A percentile compares a stretch with the other conserved stretches of the same genome.
phyloP scores from a whole-genome alignment of 1,140 invertebrate species.

The Danaus plexippus region DNA sequence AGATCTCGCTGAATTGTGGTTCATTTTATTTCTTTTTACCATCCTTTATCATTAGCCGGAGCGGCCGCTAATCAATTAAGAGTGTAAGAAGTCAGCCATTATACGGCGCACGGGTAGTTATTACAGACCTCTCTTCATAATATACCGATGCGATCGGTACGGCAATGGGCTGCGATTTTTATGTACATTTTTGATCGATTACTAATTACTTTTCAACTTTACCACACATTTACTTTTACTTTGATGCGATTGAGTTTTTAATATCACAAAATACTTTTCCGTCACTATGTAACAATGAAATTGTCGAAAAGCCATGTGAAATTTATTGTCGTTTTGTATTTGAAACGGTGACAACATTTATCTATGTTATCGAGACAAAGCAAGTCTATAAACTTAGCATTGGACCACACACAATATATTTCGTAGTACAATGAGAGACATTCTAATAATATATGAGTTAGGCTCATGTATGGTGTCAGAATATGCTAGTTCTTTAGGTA shows the following conservation, averaged over 20 bases:
- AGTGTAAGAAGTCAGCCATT: slow-evolving; percentile 70
- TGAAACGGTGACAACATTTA: slow-evolving; percentile 62
- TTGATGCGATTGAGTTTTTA: neutral
- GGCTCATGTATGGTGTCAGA: slow-evolving; percentile 42
- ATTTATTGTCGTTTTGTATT: slow-evolving; percentile 57
- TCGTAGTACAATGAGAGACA: slow-evolving; percentile 53
- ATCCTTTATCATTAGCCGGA: slow-evolving; percentile 68
- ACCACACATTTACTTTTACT: slow-evolving; percentile 12
- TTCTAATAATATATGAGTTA: slow-evolving; percentile 61
- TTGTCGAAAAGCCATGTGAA: slow-evolving; percentile 53
- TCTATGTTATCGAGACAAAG: slow-evolving; percentile 69
- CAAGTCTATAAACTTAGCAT: slow-evolving; percentile 58
- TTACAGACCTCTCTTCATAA: slow-evolving; percentile 64
- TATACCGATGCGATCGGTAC: slow-evolving; percentile 67
- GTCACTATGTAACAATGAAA: slow-evolving; percentile 33
- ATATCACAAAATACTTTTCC: slow-evolving; percentile 9
- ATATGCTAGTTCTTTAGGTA: slow-evolving; percentile 44
- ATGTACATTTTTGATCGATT: slow-evolving; percentile 56
- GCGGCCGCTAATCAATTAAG: slow-evolving; percentile 72
- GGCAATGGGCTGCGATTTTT: slow-evolving; percentile 67
- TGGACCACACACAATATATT: slow-evolving; percentile 69
- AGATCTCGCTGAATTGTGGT: slow-evolving; percentile 52
- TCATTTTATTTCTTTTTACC: slow-evolving; percentile 67
- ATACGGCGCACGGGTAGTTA: slow-evolving; percentile 63
- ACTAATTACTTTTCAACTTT: slow-evolving; percentile 56